Base-by-base conservation (phyloP, 2,797 vertebrate genomes). In the Spea hammondii region DNA sequence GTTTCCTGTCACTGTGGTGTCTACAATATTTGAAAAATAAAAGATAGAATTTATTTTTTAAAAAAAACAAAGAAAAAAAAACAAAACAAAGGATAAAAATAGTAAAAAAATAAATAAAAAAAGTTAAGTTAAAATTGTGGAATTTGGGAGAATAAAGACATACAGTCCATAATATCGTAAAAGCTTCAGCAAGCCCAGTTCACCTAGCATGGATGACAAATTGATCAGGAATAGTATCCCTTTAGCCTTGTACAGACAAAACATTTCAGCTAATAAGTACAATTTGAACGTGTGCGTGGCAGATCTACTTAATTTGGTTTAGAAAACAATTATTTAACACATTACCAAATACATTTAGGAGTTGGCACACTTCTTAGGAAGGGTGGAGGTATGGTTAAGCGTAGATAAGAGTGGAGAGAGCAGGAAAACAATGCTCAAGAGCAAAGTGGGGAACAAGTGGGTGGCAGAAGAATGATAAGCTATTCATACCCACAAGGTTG, bases 401-500 rank as follows among this genome's bases (percentile, higher is more conserved):
- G 55, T 54, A 70, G 74, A 81, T 81, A 81, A 81, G 74, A 76
- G 17, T 50, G 13, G 51, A 66, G 51, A 71, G 60, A 14, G 48
- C 65, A 60, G 47, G 54, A 68, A 77, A 77, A 72, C 74, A 76
- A 81, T 81, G 69, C 47, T 8, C 13, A 47, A 5, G 53, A 50
- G 12, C 11, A 72, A 5, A 46, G 73, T 10, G 74, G 73, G 59
- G 46, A 49, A 32, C 72, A 59, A 71, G 73, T 66, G 79, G 69
- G 74, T 77, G 79, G 79, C 14, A 73, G 54, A 65, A 44, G 46
- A 62, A 57, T 64, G 74, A 77, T 82, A 77, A 77, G 70, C 48
- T 60, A 76, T 68, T 81, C 44, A 72, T 77, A 81, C 53, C 74
- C 68, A 77, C 62, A 76, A 72, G 68, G 53, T 45, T 81, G 74